Conservation (phyloP, 2,113 vertebrate genomes). For the Paratilapia polleni region DNA sequence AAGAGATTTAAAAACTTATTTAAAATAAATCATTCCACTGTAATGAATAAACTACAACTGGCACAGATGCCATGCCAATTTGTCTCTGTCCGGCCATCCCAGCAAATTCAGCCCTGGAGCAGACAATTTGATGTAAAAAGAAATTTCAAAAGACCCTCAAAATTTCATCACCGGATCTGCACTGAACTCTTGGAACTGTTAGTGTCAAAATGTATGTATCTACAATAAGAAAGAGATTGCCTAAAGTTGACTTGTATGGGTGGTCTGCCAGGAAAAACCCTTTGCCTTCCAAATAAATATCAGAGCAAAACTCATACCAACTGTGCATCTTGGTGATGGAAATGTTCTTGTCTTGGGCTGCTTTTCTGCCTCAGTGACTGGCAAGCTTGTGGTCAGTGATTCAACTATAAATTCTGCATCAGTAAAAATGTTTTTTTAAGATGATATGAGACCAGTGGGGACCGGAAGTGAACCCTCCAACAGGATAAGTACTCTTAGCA, state of each 20-base stretch:
- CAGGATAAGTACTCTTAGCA: neutral
- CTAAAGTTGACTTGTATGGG: neutral
- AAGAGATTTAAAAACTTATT: neutral
- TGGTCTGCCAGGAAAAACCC: neutral
- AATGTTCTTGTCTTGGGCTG: neutral
- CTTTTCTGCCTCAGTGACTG: neutral
- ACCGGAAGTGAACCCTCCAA: neutral
- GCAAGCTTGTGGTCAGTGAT: neutral
- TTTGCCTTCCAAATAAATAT: neutral
- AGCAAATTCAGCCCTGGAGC: neutral
- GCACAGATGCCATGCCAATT: neutral
- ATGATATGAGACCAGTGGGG: neutral
- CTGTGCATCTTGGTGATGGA: neutral
- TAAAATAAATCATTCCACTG: constrained; percentile 13
- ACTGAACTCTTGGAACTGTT: neutral
- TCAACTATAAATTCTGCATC: neutral
- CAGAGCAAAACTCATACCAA: neutral
- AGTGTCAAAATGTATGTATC: neutral
- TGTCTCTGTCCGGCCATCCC: neutral
- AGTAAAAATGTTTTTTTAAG: neutral
- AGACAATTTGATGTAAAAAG: neutral
- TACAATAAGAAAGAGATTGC: neutral
- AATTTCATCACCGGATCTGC: constrained; percentile 6
- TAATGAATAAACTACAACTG: neutral
- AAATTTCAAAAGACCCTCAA: neutral